These are phyloP conservation scores for Cephalopachus bancanus DNA, from an alignment of 2,797 vertebrate species.

Conservation along the genomic window DNA sequence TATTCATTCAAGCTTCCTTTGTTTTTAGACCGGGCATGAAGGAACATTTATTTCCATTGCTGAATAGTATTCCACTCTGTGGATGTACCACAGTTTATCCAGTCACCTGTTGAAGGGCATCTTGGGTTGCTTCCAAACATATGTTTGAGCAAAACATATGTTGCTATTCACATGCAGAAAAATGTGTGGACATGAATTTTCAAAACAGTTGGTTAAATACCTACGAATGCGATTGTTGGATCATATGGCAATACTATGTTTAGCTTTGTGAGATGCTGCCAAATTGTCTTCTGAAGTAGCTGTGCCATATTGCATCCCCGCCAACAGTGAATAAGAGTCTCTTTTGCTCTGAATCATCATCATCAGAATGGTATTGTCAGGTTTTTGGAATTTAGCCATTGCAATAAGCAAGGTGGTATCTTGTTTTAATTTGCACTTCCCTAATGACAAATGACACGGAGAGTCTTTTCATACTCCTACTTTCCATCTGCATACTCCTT, in stretches of 20 bases:
- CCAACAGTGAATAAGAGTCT: not conserved
- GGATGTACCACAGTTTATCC: not conserved
- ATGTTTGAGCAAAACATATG: not conserved
- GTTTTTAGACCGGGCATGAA: not conserved
- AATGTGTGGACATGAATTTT: constrained; percentile 46
- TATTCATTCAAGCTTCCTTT: not conserved
- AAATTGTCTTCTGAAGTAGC: not conserved
- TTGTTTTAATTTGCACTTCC: constrained; percentile 11
- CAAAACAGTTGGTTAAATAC: not conserved
- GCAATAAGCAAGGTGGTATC: not conserved
- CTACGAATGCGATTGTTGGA: not conserved
- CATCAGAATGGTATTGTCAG: not conserved
- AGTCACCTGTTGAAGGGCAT: not conserved
- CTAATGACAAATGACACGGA: not conserved
- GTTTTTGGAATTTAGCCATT: constrained; percentile 1
- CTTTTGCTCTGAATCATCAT: not conserved
- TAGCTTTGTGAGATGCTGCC: not conserved
- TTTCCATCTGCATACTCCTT: constrained; percentile 26
- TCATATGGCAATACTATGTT: not conserved
- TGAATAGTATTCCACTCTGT: not conserved
- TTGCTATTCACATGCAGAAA: not conserved
- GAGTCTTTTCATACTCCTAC: not conserved
- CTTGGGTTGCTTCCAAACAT: not conserved
- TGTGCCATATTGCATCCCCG: not conserved
- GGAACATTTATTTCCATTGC: not conserved